These are phyloP conservation scores for Alviniconcha strummeri DNA, from an alignment of 2,888 invertebrate genomes.

Conservation along the genomic window DNA sequence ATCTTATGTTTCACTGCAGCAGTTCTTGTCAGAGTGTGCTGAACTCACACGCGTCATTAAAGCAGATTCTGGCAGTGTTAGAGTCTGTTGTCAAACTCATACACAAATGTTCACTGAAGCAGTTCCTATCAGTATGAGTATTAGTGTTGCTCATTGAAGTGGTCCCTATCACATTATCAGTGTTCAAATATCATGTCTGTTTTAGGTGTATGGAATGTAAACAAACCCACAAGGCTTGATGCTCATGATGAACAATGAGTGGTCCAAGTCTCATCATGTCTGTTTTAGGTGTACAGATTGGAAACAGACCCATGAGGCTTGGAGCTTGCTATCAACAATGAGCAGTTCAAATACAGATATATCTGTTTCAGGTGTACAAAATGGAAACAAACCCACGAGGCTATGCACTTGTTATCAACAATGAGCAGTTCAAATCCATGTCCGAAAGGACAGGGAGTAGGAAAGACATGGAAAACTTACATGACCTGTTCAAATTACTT, in stretches of 20 bases:
- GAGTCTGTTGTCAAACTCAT: no score
- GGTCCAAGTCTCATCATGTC: neutral
- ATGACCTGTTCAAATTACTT: slow-evolving; percentile 28
- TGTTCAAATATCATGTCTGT: no score
- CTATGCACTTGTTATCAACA: slow-evolving; percentile 34
- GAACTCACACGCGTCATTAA: no score
- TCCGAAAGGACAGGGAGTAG: slow-evolving; percentile 18
- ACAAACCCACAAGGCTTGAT: neutral
- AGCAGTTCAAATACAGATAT: neutral
- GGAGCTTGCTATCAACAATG: slow-evolving; percentile 35
- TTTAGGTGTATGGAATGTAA: no score
- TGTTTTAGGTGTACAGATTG: slow-evolving; percentile 24
- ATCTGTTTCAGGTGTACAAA: slow-evolving; percentile 29
- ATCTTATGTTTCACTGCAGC: no score
- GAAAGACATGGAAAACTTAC: slow-evolving; percentile 23
- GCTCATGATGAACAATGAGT: neutral
- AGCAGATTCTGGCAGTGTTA: no score
- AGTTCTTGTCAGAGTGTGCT: no score
- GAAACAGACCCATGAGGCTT: slow-evolving; percentile 23
- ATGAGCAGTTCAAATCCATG: slow-evolving; percentile 27
- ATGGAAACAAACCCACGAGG: slow-evolving; percentile 34
- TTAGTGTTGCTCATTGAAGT: no score
- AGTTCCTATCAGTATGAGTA: no score
- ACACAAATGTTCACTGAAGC: no score
- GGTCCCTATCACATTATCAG: no score